phyloP scores from a whole-genome alignment of 2,888 invertebrate species.

The Drosophila mettleri region DNA sequence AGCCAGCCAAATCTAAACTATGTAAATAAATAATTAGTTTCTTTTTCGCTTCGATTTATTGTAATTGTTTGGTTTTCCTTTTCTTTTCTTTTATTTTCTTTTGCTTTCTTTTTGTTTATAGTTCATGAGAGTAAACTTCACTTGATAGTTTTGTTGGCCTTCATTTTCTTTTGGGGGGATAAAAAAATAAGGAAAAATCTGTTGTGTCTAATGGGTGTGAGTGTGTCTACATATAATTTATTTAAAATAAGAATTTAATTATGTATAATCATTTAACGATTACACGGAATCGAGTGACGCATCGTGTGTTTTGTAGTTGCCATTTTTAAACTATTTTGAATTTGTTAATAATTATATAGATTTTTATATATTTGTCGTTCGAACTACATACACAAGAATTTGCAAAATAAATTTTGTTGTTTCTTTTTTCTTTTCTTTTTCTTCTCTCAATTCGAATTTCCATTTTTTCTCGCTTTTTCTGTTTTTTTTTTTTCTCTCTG shows the following conservation, averaged over 20 bases:
- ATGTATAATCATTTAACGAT: slow-evolving; percentile 68
- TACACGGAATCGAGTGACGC: slow-evolving; percentile 60
- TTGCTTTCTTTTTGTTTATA: slow-evolving; percentile 37
- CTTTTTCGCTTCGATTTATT: slow-evolving; percentile 69
- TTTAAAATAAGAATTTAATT: slow-evolving; percentile 70
- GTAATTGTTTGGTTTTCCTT: slow-evolving; percentile 41
- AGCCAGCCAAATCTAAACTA: not conserved
- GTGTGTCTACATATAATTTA: slow-evolving; percentile 75
- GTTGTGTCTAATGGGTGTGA: slow-evolving; percentile 15
- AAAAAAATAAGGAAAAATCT: slow-evolving; percentile 14
- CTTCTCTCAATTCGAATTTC: slow-evolving; percentile 5
- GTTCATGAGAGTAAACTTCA: slow-evolving; percentile 58
- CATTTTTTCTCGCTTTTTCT: too few relatives aligned
- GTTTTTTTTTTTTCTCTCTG: slow-evolving; percentile 1
- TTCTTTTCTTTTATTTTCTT: not conserved
- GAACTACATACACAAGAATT: slow-evolving; percentile 61
- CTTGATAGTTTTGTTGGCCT: slow-evolving; percentile 56
- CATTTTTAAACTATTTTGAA: slow-evolving; percentile 18
- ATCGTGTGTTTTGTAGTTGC: slow-evolving; percentile 24
- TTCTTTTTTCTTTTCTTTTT: not conserved
- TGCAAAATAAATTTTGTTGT: slow-evolving; percentile 28
- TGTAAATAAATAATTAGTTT: slow-evolving; percentile 28
- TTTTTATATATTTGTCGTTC: slow-evolving; percentile 44
- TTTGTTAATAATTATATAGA: slow-evolving; percentile 37
- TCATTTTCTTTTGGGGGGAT: slow-evolving; percentile 5